Evolutionary conservation across 1,140 invertebrate genomes (phyloP).

Genomic region (Drosophila sturtevanti): DNA sequence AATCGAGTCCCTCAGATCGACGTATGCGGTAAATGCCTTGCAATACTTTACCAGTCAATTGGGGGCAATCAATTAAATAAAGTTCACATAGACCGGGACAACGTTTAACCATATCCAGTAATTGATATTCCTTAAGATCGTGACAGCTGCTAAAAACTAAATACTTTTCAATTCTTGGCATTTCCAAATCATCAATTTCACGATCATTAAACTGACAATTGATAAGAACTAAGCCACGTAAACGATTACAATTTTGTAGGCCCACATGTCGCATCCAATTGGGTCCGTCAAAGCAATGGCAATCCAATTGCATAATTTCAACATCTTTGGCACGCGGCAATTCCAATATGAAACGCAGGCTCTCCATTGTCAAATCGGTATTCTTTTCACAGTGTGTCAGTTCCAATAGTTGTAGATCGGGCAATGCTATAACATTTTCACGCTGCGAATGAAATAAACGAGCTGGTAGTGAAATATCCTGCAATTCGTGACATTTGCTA

Average conservation of each 20-base stretch:
- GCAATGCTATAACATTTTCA: conserved; percentile 2
- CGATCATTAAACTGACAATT: conserved; percentile 35
- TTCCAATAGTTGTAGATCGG: conserved; percentile 23
- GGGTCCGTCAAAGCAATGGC: conserved; percentile 6
- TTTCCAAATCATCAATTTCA: conserved; percentile 12
- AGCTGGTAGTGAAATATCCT: conserved; percentile 37
- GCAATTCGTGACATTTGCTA: background rate
- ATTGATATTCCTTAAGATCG: conserved; percentile 43
- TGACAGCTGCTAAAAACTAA: conserved; percentile 32
- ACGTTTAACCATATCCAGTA: conserved; percentile 28
- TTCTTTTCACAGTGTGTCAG: background rate
- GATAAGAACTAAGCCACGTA: conserved; percentile 36
- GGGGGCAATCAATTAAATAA: conserved; percentile 41
- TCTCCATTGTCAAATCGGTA: conserved; percentile 9
- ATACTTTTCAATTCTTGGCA: conserved; percentile 36
- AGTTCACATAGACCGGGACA: conserved; percentile 27
- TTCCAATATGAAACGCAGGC: conserved; percentile 17
- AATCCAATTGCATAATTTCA: conserved; percentile 33
- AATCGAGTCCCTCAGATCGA: background rate
- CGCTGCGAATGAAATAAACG: conserved; percentile 1
- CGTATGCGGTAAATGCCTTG: conserved; percentile 37
- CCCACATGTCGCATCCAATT: conserved; percentile 1
- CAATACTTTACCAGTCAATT: conserved; percentile 33
- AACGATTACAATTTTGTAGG: background rate
- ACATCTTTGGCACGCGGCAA: background rate